phyloP scores from a whole-genome alignment of 2,888 invertebrate genomes.

The Drosophila paranaensis region DNA sequence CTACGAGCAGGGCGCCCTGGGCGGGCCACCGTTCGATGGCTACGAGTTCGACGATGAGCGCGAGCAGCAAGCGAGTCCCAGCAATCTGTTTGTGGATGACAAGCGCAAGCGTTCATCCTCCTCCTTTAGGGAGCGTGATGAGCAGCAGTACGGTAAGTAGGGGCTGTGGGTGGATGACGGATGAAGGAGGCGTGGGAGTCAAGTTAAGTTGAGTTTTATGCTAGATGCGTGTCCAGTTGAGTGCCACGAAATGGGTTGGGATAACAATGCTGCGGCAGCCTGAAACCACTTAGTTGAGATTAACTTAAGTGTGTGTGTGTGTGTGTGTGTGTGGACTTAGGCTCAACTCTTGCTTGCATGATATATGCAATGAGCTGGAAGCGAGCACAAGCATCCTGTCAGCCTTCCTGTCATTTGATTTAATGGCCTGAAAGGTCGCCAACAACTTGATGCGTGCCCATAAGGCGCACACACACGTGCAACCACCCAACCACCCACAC shows the following conservation, averaged over 20 bases:
- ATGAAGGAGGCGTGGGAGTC: neutral
- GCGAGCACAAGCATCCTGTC: constrained; percentile 35
- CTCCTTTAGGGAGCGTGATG: constrained; percentile 83
- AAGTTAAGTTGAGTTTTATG: neutral
- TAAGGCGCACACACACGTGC: constrained; percentile 13
- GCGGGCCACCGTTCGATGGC: constrained; percentile 61
- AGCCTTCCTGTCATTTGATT: constrained; percentile 67
- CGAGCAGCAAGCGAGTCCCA: constrained; percentile 48
- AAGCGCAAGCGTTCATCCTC: constrained; percentile 81
- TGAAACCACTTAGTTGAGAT: constrained; percentile 72
- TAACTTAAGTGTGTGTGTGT: constrained; percentile 57
- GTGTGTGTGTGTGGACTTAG: constrained; percentile 27
- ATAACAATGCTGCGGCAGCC: constrained; percentile 60
- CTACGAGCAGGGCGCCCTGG: constrained; percentile 71
- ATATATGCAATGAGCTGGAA: constrained; percentile 71
- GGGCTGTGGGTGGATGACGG: too few species aligned
- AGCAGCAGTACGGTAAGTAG: constrained; percentile 82
- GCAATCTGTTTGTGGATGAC: constrained; percentile 70
- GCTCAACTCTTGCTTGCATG: constrained; percentile 38
- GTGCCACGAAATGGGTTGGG: constrained; percentile 52
- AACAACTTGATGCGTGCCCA: constrained; percentile 65
- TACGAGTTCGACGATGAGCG: constrained; percentile 81
- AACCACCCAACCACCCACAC: neutral
- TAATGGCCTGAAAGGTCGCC: constrained; percentile 55
- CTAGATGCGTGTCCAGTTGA: constrained; percentile 44